Conservation (phyloP, 2,797 vertebrate genomes). For the Danio choprae region DNA sequence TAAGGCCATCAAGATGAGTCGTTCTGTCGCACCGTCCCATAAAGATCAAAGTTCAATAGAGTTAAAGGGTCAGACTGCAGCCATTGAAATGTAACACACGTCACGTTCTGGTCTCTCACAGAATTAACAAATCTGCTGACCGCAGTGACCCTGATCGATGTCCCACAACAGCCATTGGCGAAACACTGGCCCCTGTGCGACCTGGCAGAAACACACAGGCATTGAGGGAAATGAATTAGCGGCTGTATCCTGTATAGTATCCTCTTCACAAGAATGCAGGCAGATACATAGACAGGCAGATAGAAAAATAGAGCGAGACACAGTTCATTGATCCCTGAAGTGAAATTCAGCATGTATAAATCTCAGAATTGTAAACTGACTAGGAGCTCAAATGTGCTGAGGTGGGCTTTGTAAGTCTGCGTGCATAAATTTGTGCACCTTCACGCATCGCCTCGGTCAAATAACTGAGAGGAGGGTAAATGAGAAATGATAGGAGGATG, state of each 20-base stretch:
- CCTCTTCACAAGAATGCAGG: slow-evolving; percentile 27
- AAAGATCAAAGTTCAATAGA: slow-evolving; percentile 18
- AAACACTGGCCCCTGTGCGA: slow-evolving; percentile 32
- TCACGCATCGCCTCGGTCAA: slow-evolving; percentile 19
- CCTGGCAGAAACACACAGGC: slow-evolving; percentile 15
- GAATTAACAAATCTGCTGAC: slow-evolving; percentile 43
- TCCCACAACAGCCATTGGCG: slow-evolving; percentile 16
- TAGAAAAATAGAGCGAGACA: slow-evolving; percentile 29
- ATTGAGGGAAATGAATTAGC: slow-evolving; percentile 39
- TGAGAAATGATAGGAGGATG: not conserved
- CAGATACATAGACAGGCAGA: slow-evolving; percentile 29
- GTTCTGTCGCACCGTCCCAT: not conserved
- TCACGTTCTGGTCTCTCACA: not conserved
- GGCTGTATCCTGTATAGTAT: slow-evolving; percentile 17
- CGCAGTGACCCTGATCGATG: slow-evolving; percentile 38
- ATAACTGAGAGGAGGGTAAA: slow-evolving; percentile 1
- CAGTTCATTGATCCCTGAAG: slow-evolving; percentile 31
- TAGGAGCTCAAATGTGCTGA: slow-evolving; percentile 44
- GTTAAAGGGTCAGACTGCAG: not conserved
- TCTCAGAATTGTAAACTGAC: slow-evolving; percentile 36
- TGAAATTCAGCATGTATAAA: slow-evolving; percentile 48
- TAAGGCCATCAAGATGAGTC: not conserved
- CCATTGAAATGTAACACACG: slow-evolving; percentile 13
- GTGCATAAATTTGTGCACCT: slow-evolving; percentile 9
- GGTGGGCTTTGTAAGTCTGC: slow-evolving; percentile 6